A percentile compares a stretch with the other conserved stretches of the same genome.
These are phyloP conservation scores for Choreutis nemorana DNA, from an alignment of 2,888 invertebrate genomes.

Conservation along the genomic window DNA sequence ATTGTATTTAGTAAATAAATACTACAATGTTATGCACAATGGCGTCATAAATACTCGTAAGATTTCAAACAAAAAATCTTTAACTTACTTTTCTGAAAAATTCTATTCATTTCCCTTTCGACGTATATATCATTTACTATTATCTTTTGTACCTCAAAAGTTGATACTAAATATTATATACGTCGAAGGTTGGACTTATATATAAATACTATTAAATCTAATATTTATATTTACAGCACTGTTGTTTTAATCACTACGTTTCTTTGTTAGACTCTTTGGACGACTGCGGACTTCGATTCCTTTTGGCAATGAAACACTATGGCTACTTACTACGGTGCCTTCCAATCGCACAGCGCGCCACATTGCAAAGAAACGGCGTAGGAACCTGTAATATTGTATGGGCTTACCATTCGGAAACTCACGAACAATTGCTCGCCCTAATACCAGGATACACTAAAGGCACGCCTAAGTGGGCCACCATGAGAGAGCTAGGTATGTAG, in stretches of 20 bases:
- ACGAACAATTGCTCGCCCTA: constrained; percentile 90
- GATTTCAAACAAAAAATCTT: no score
- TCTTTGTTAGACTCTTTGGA: constrained; percentile 78
- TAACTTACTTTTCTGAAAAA: no score
- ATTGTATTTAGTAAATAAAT: not conserved
- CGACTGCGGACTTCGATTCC: constrained; percentile 95
- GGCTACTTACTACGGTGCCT: constrained; percentile 93
- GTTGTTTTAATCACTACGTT: constrained; percentile 1
- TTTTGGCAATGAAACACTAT: constrained; percentile 97
- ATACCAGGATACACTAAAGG: constrained; percentile 89
- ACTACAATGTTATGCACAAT: no score
- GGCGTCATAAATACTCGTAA: no score
- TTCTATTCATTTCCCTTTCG: no score
- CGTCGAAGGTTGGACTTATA: no score
- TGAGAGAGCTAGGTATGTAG: constrained; percentile 80
- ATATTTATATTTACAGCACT: not conserved
- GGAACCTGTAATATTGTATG: constrained; percentile 94
- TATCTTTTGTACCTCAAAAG: no score
- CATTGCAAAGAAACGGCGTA: constrained; percentile 86
- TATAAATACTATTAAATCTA: constrained; percentile 1
- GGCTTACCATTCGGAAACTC: constrained; percentile 99
- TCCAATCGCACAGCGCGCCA: constrained; percentile 86
- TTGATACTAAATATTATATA: no score
- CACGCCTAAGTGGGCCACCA: constrained; percentile 86
- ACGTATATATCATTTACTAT: no score